Evolutionary conservation across 2,113 vertebrate species (phyloP), one percentile per base, ranked within the genome.

Genomic region (Chaenocephalus aceratus): DNA sequence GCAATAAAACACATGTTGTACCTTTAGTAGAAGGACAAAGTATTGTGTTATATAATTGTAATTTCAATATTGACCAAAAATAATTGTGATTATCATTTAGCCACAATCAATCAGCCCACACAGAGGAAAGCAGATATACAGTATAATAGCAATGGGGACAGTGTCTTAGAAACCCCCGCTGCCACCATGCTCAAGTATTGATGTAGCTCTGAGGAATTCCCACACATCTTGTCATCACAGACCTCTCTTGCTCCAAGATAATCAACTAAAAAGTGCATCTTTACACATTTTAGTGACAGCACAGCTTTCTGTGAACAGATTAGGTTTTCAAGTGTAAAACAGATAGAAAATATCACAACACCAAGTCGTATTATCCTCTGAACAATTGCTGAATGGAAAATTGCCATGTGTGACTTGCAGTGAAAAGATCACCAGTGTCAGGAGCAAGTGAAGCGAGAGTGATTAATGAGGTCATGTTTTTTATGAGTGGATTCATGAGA

Each of bases 401-500:
- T 53, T 77, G 36, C 21, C 11, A 54, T 41, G 63, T 76, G 84
- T 46, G 70, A 45, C 66, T 44, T 21, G 58, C 34, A 72, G 72
- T 60, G 15, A 80, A 88, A 89, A 83, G 62, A 87, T 85, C 72
- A 84, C 72, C 62, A 76, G 84, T 73, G 86, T 88, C 72, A 46
- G 72, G 67, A 82, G 46, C 79, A 73, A 90, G 66, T 57, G 82
- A 84, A 70, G 80, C 77, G 26, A 64, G 66, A 30, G 64, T 76
- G 80, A 83, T 78, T 84, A 89, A 89, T 54, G 72, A 91, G 82
- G 88, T 84, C 80, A 86, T 61, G 68, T 67, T 82, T 70, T 67
- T 88, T 62, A 61, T 74, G 72, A 89, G 83, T 62, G 65, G 61
- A 62, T 79, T 72, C 81, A 75, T 83, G 57, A 84, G 30, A 79